Evolutionary conservation across 1,140 invertebrate species (phyloP).

Genomic region (Philopotamus ludificatus): DNA sequence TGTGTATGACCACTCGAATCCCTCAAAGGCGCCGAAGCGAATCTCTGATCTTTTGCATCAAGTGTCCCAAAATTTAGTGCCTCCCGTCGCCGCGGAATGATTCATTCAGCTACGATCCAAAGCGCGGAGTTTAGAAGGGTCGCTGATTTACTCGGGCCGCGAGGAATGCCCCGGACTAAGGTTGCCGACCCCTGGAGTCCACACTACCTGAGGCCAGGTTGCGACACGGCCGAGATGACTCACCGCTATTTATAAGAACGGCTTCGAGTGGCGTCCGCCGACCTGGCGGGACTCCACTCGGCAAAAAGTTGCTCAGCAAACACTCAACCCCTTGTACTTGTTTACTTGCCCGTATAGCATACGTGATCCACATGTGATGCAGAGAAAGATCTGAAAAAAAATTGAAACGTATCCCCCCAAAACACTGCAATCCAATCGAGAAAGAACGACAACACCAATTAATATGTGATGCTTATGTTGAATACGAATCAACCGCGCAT

Average conservation of each 20-base stretch:
- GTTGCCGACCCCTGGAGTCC: slow-evolving; percentile 15
- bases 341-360: no score
- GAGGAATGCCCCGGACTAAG: background rate
- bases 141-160: slow-evolving; percentile 13
- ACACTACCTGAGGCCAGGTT: slow-evolving; percentile 12
- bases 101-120: background rate
- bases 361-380: slow-evolving; percentile 4
- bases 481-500: no score
- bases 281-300: slow-evolving; percentile 26
- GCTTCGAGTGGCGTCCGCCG: slow-evolving; percentile 1
- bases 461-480: no score
- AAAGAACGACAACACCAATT: no score
- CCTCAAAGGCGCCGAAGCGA: no score
- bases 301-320: slow-evolving; percentile 25
- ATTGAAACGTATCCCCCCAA: no score
- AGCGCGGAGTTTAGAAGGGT: background rate
- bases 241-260: slow-evolving; percentile 32
- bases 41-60: no score
- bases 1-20: no score
- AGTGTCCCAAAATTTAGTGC: background rate
- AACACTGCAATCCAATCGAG: no score
- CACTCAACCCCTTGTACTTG: background rate
- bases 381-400: no score
- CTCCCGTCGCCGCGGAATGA: background rate
- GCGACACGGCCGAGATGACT: slow-evolving; percentile 23